Percentiles rank a stretch among this genome's conserved stretches.
Conservation (phyloP, 2,888 invertebrate genomes). For the Cephus nigrinus region DNA sequence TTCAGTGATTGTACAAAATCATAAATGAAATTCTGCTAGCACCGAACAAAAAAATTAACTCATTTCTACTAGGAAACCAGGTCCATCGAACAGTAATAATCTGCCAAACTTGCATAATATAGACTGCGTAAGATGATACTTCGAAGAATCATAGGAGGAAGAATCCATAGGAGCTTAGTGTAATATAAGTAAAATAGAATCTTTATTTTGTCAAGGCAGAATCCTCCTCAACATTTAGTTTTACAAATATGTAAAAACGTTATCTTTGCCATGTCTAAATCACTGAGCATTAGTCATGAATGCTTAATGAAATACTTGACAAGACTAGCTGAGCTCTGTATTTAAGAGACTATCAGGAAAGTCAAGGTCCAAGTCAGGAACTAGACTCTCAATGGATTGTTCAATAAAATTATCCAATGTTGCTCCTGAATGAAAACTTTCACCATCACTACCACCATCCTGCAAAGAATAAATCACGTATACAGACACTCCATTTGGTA, state of each 20-base stretch:
- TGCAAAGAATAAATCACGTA: not conserved
- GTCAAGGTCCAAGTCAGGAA: slow-evolving; percentile 19
- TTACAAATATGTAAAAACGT: not conserved
- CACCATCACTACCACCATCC: slow-evolving; percentile 21
- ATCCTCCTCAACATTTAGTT: not conserved
- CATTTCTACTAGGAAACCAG: too few species aligned
- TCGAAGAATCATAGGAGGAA: not conserved
- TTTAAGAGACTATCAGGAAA: slow-evolving; percentile 19
- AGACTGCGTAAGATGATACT: too few species aligned
- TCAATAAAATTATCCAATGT: slow-evolving; percentile 18
- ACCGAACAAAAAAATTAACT: too few species aligned
- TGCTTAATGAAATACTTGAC: not conserved
- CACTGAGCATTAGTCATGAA: not conserved
- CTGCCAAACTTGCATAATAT: too few species aligned
- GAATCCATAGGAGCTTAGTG: not conserved
- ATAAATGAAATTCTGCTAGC: too few species aligned
- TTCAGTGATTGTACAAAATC: not conserved
- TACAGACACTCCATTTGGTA: not conserved
- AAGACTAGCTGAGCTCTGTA: slow-evolving; percentile 14
- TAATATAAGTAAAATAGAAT: not conserved
- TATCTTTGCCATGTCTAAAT: not conserved
- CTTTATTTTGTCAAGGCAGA: not conserved
- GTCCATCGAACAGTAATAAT: too few species aligned
- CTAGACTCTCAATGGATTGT: slow-evolving; percentile 13
- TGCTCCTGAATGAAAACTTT: slow-evolving; percentile 21